phyloP scores from a whole-genome alignment of 2,888 invertebrate genomes.

The Escarpia spicata region DNA sequence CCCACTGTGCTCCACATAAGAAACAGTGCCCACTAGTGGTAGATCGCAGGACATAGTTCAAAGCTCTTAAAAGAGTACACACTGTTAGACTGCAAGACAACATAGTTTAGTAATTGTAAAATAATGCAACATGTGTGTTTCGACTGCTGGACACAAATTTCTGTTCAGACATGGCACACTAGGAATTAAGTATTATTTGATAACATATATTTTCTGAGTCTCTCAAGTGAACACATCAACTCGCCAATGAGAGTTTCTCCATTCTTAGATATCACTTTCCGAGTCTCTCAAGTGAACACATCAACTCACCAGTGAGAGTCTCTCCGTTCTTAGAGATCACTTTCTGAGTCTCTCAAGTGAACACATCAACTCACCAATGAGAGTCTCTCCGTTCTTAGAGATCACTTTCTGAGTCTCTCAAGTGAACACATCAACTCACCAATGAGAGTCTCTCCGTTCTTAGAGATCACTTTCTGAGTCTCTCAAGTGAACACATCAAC shows the following conservation, averaged over 20 bases:
- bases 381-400: no score
- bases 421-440: not conserved
- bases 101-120: not conserved
- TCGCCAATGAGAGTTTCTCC: not conserved
- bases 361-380: not conserved
- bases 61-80: no score
- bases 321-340: not conserved
- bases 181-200: not conserved
- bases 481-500: not conserved
- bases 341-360: not conserved
- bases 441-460: no score
- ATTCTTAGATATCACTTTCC: not conserved
- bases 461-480: no score
- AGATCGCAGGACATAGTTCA: not conserved
- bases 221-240: no score
- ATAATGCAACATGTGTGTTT: not conserved
- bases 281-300: not conserved
- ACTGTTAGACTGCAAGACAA: no score
- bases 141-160: not conserved
- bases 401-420: no score
- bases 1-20: no score
- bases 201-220: not conserved
- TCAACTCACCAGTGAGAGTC: not conserved
- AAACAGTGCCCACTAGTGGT: not conserved
- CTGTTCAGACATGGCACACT: not conserved